Conservation (phyloP, 1,140 invertebrate species). For the Microvelia longipes region DNA sequence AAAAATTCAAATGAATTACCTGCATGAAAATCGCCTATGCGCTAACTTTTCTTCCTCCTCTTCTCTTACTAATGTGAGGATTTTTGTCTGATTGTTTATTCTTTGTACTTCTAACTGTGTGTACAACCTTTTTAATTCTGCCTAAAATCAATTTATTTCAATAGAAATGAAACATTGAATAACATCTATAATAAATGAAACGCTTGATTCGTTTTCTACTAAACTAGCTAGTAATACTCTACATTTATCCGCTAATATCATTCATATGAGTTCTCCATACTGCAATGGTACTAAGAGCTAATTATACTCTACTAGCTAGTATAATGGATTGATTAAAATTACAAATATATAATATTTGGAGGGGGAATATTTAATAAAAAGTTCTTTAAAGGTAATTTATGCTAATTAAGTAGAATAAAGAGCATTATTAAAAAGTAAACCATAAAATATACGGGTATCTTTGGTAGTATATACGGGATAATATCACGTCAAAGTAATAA, state of each 20-base stretch:
- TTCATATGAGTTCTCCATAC: not conserved
- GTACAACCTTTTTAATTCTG: constrained; percentile 81
- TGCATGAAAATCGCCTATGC: constrained; percentile 76
- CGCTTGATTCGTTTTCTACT: no score
- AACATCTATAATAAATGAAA: not conserved
- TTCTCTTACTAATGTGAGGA: constrained; percentile 82
- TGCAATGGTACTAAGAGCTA: not conserved
- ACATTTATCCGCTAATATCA: not conserved
- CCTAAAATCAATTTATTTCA: constrained; percentile 26
- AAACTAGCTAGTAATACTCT: not conserved
- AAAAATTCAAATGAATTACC: constrained; percentile 32
- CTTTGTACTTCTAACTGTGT: constrained; percentile 73
- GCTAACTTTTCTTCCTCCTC: constrained; percentile 82
- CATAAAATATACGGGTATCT: no score
- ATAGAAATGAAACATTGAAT: not conserved
- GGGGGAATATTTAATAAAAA: no score
- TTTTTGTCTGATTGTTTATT: constrained; percentile 82
- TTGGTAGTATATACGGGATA: no score
- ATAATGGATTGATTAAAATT: no score
- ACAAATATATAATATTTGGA: no score
- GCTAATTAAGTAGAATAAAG: no score
- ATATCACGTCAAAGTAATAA: no score
- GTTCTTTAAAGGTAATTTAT: no score
- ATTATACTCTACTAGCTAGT: not conserved
- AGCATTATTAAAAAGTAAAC: no score